Base-by-base conservation (phyloP, 1,140 invertebrate genomes). In the Lepidostoma basale region DNA sequence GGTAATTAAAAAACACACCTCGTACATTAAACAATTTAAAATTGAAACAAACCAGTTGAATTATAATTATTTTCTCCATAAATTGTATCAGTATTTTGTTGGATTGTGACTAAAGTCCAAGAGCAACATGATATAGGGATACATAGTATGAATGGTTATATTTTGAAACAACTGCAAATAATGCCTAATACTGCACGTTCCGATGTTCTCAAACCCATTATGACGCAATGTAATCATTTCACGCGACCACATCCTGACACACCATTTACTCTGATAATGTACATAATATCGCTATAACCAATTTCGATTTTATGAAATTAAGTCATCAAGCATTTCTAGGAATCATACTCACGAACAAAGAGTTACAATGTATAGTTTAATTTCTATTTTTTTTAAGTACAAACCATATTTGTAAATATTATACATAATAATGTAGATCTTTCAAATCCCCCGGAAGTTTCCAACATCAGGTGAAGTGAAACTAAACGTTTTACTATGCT, bases 141-240 rank as follows among this genome's bases (percentile, higher is more conserved):
- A 16, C 39, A 14, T 18, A 16, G 14, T 40, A 40, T 16, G 18
- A 40, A 16, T 14, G 16, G 3, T 16, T 14, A 14, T 40, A 16
- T 16, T 40, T 40, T 16, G 14, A 16, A 18, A n/a, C 39, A 40
- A 40, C 39, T 40, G n/a, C 9, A 9, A 40, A 16, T 20, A 20
- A 16, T 47, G 2, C 23, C 44, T 20, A 47, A 47, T 47, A 47
- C 23, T 6, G 23, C 12, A 20, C 18, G 30, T 4, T 33, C 30
- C 30, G 6, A 9, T 9, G 14, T 6, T 42, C 14, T 42, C 6
- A 6, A 42, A 14, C 40, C 3, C 6, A 10, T 14, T 56, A 25
- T 56, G 52, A 56, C 52, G 52, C 22, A 56, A 56, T 56, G 28
- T 16, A 56, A 16, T 56, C 28, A 56, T 36, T 56, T 36, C 18